These are phyloP conservation scores for Conus canariensis DNA, from an alignment of 2,888 invertebrate species.

Conservation along the genomic window DNA sequence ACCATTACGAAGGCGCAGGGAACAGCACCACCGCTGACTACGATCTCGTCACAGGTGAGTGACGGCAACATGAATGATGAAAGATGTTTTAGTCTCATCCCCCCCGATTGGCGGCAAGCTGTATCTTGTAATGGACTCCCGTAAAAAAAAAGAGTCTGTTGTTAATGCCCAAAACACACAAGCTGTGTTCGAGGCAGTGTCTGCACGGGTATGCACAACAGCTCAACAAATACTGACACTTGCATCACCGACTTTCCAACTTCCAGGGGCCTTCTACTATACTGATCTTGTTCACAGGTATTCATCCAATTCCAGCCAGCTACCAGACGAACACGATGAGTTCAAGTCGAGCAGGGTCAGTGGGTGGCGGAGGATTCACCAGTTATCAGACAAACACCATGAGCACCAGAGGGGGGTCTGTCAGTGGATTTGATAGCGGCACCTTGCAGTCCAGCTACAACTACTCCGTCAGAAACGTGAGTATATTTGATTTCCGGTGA, in stretches of 20 bases:
- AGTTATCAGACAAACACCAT: constrained; percentile 63
- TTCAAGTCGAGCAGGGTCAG: constrained; percentile 36
- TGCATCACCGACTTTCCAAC: no score
- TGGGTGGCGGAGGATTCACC: constrained; percentile 44
- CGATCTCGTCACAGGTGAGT: constrained; percentile 53
- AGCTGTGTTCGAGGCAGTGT: no score
- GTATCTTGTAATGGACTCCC: no score
- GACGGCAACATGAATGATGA: neutral
- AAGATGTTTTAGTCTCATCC: no score
- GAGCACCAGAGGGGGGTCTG: constrained; percentile 50
- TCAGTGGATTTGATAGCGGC: constrained; percentile 44
- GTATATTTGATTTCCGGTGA: neutral
- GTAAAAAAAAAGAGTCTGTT: no score
- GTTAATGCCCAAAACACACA: no score
- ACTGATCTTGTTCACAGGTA: constrained; percentile 41
- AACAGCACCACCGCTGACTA: constrained; percentile 51
- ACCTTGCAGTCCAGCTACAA: constrained; percentile 66
- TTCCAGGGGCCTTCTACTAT: no score
- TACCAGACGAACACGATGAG: constrained; percentile 63
- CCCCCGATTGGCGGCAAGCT: no score
- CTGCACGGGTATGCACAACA: no score
- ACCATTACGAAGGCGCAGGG: constrained; percentile 54
- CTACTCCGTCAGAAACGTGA: constrained; percentile 54
- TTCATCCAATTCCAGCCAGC: constrained; percentile 47
- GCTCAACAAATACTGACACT: no score